phyloP scores from a whole-genome alignment of 2,113 vertebrate species.

The Notechis scutatus region DNA sequence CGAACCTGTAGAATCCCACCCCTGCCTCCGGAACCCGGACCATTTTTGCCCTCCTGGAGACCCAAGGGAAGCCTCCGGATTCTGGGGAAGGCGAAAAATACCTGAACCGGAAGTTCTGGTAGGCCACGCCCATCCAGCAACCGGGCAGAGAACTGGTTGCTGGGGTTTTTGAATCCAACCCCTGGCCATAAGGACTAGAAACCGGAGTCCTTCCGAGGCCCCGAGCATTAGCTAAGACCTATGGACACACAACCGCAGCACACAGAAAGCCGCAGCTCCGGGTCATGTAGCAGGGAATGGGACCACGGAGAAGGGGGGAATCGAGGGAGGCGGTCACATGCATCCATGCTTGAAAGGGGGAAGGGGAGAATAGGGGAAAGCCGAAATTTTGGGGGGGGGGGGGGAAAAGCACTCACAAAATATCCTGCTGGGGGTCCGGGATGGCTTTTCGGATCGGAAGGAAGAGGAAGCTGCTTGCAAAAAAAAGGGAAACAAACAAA shows the following conservation, averaged over 20 bases:
- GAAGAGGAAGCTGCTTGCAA: conserved; percentile 73
- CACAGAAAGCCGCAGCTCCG: too few species aligned
- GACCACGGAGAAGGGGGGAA: conserved; percentile 5
- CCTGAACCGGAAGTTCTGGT: too few species aligned
- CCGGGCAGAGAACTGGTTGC: too few species aligned
- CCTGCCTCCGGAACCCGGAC: too few species aligned
- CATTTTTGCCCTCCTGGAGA: too few species aligned
- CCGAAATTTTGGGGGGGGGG: background rate
- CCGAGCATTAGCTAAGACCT: background rate
- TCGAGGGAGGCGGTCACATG: background rate
- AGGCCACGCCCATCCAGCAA: too few species aligned
- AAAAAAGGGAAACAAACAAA: conserved; percentile 29
- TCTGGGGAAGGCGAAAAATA: too few species aligned
- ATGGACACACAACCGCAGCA: background rate
- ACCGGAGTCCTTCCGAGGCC: background rate
- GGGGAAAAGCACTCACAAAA: conserved; percentile 74
- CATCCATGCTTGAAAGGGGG: background rate
- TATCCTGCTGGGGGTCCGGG: conserved; percentile 70
- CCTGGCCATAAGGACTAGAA: background rate
- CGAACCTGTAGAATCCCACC: too few species aligned
- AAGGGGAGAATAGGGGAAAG: accelerated
- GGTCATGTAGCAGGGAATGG: background rate
- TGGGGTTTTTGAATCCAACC: too few species aligned
- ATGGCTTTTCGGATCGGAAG: conserved; percentile 75
- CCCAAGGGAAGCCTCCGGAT: too few species aligned